phyloP scores from a whole-genome alignment of 1,140 invertebrate genomes.

The Megalonaias nervosa region DNA sequence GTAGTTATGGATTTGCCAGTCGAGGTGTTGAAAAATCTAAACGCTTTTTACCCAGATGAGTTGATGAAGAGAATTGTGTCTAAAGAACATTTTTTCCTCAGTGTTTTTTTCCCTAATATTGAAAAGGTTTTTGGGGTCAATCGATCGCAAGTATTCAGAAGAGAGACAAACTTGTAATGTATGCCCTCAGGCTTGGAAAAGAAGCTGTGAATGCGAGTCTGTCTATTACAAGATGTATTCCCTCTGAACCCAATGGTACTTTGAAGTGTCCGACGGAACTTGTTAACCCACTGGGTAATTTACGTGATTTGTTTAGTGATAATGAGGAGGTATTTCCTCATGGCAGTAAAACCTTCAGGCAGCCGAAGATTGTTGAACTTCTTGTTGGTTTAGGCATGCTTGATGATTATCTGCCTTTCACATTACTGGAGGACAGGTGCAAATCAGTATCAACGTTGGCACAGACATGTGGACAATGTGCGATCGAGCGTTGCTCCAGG shows the following conservation, averaged over 20 bases:
- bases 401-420: not conserved
- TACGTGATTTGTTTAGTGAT: not conserved
- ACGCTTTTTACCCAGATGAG: not conserved
- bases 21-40: constrained; percentile 2
- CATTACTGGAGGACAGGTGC: not conserved
- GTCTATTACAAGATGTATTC: not conserved
- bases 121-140: constrained; percentile 1
- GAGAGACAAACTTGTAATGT: not conserved
- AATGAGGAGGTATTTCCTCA: not conserved
- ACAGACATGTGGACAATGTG: not conserved
- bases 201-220: not conserved
- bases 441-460: not conserved
- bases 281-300: not conserved
- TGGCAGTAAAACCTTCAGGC: not conserved
- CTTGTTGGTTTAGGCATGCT: not conserved
- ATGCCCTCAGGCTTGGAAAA: not conserved
- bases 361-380: not conserved
- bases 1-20: constrained; percentile 13
- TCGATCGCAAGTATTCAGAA: not conserved
- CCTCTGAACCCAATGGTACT: not conserved
- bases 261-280: not conserved
- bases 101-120: constrained; percentile 2
- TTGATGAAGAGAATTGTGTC: too few species aligned
- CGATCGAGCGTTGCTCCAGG: not conserved
- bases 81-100: not conserved